Percentiles rank a stretch among this genome's conserved stretches.
Conservation (phyloP, 1,140 invertebrate genomes). For the Lanistes nyassanus region DNA sequence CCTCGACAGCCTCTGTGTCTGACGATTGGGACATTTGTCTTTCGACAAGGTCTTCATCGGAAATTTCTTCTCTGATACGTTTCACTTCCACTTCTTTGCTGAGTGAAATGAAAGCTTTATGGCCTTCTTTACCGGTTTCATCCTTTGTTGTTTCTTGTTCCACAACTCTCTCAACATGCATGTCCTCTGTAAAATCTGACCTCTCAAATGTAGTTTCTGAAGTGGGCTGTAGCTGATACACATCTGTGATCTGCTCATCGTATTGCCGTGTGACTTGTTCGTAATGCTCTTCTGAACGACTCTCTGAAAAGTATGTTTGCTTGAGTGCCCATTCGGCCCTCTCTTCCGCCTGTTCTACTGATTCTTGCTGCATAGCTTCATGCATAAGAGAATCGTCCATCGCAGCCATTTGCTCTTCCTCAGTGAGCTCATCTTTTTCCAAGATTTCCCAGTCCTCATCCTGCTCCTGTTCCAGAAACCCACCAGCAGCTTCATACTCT, state of each 20-base stretch:
- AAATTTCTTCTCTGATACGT: not conserved
- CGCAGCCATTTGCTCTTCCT: conserved; percentile 30
- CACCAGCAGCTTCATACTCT: not conserved
- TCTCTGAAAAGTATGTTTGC: conserved; percentile 1
- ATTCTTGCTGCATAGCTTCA: not conserved
- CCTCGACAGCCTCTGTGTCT: conserved; percentile 11
- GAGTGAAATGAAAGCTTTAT: too few relatives aligned
- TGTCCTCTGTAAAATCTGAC: too few relatives aligned
- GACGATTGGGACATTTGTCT: not conserved
- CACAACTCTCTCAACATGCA: too few relatives aligned
- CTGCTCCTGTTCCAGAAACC: conserved; percentile 39
- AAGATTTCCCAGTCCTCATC: conserved; percentile 63
- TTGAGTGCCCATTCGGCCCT: not conserved
- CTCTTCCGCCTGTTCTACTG: not conserved
- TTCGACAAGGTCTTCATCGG: conserved; percentile 22
- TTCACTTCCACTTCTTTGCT: not conserved
- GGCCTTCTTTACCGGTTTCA: not conserved
- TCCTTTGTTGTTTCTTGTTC: not conserved
- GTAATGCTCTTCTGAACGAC: not conserved
- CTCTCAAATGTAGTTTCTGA: too few relatives aligned
- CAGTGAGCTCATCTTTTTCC: conserved; percentile 43
- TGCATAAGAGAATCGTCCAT: conserved; percentile 25
- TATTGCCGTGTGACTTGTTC: not conserved
- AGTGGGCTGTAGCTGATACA: too few relatives aligned
- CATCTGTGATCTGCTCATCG: conserved; percentile 10